A percentile compares a stretch with the other conserved stretches of the same genome.
Evolutionary conservation across 2,797 vertebrate species (phyloP).

Genomic region (Falco columbarius): DNA sequence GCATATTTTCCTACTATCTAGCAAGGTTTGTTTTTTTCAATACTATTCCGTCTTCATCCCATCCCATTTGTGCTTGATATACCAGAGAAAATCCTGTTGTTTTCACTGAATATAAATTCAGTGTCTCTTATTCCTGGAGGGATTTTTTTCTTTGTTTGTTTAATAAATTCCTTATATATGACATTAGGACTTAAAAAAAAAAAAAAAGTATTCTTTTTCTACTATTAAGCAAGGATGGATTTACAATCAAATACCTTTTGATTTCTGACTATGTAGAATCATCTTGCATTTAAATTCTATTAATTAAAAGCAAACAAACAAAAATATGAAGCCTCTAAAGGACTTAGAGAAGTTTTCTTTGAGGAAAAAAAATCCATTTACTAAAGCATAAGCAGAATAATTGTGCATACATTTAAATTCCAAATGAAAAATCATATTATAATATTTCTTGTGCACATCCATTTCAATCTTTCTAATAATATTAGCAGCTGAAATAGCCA

Average conservation of each 20-base stretch:
- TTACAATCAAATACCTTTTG: background rate
- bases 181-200: background rate
- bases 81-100: background rate
- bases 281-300: background rate
- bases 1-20: background rate
- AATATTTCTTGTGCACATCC: background rate
- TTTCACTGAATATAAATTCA: slow-evolving; percentile 11
- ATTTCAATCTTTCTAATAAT: background rate
- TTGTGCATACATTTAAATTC: background rate
- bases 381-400: background rate
- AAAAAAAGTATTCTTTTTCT: background rate
- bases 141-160: background rate
- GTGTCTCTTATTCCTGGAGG: background rate
- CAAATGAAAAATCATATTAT: background rate
- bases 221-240: background rate
- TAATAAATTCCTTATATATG: background rate
- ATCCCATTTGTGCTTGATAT: background rate
- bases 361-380: background rate
- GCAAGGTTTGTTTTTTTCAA: background rate
- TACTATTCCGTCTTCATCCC: background rate
- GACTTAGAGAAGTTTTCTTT: background rate
- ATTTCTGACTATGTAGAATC: background rate
- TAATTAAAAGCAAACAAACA: slow-evolving; percentile 17
- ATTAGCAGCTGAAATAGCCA: background rate
- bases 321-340: background rate